Percentiles rank a stretch among this genome's conserved stretches.
Evolutionary conservation across 2,113 vertebrate genomes (phyloP).

Genomic region (Chinchilla lanigera): DNA sequence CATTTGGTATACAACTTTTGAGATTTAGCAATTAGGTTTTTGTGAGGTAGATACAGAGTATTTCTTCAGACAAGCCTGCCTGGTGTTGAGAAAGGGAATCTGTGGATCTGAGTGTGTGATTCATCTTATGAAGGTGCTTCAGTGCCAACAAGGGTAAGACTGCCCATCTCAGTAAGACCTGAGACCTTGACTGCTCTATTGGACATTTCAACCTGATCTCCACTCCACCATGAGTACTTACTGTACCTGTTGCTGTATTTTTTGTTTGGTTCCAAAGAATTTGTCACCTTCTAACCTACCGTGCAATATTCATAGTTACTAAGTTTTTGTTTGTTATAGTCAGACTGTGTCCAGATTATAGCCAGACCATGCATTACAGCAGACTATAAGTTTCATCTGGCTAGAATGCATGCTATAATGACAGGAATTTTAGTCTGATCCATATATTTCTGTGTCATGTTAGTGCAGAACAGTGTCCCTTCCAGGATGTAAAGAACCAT

Average conservation of each 20-base stretch:
- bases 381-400: not conserved
- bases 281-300: not conserved
- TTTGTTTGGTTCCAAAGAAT: not conserved
- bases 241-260: not conserved
- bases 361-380: no score
- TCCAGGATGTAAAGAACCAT: not conserved
- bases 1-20: not conserved
- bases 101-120: not conserved
- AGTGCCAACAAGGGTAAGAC: not conserved
- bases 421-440: not conserved
- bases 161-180: not conserved
- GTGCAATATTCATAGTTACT: not conserved
- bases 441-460: not conserved
- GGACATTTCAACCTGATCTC: not conserved
- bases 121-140: not conserved
- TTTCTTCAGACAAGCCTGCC: conserved; percentile 22
- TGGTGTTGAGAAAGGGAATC: not conserved
- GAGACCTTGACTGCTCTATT: not conserved
- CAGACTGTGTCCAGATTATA: no score
- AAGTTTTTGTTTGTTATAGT: not conserved
- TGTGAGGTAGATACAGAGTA: not conserved
- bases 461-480: not conserved
- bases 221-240: not conserved
- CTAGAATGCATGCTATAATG: not conserved
- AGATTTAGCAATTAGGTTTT: not conserved